Evolutionary conservation across 2,888 invertebrate species (phyloP).

Genomic region (Uropetala carovei): DNA sequence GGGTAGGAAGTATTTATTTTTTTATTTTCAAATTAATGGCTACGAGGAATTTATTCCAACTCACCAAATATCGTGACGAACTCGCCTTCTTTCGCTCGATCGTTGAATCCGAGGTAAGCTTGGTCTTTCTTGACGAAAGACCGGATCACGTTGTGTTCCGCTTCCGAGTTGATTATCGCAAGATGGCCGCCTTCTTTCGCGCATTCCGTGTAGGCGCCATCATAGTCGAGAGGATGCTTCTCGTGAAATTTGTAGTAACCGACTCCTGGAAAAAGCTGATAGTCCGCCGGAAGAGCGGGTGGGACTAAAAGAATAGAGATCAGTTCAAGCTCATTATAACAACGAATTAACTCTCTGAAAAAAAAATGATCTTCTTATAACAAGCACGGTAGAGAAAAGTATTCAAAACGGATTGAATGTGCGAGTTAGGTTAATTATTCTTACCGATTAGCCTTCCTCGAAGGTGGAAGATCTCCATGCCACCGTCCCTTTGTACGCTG

Average conservation of each 20-base stretch:
- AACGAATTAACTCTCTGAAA: neutral
- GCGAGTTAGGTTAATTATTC: neutral
- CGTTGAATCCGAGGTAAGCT: conserved; percentile 18
- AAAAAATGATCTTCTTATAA: neutral
- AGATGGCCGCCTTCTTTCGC: conserved; percentile 37
- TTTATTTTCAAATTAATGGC: no score
- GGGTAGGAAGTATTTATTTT: no score
- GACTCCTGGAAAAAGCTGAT: neutral
- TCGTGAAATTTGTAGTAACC: conserved; percentile 12
- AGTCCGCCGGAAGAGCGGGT: neutral
- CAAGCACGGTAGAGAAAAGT: no score
- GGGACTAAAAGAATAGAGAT: neutral
- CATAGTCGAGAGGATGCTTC: neutral
- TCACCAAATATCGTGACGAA: conserved; percentile 39
- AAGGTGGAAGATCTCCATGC: neutral
- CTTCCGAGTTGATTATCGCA: conserved; percentile 33
- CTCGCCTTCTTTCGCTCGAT: conserved; percentile 31
- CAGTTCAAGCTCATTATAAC: neutral
- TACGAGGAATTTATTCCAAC: neutral
- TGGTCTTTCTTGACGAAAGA: neutral
- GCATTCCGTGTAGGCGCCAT: neutral
- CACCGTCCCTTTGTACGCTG: neutral
- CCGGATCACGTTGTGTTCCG: neutral
- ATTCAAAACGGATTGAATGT: neutral
- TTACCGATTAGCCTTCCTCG: conserved; percentile 17